Base-by-base conservation (phyloP, 2,113 vertebrate genomes). In the Promerops cafer region DNA sequence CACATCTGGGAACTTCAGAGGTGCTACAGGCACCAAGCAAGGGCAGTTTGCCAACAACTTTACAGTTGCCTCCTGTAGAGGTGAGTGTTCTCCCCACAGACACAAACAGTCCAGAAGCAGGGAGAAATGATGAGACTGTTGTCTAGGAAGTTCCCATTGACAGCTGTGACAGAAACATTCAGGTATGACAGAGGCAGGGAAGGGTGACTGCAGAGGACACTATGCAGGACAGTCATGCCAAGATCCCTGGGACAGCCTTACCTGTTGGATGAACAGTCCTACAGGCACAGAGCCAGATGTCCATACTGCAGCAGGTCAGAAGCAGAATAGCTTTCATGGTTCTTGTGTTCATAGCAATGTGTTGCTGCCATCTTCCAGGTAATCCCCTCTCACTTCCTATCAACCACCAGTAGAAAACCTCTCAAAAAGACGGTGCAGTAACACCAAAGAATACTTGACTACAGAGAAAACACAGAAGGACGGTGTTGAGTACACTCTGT, bases 291-390 rank as follows among this genome's bases (percentile, higher is more conserved):
- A 77, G 27, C 2, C 39, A 86, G 39, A 23, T 54, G 63, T 18
- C 39, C 9, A 16, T 13, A 12, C n/a, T 81, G 61, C 56, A 54
- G 33, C 17, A 71, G n/a, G 17, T 66, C 42, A 82, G 39, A 87
- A 63, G 26, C 6, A 54, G 24, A 12, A 44, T 2, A 6, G 10
- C 20, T 2, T 0, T 21, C 17, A 5, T 23, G 17, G 21, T 16
- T 81, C 37, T 42, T 49, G 17, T 87, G 37, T 31, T 71, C n/a
- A 40, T 8, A 45, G 8, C 42, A 78, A 40, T 14, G 24, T 37
- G 11, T 9, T 78, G 22, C 22, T 85, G 21, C 22, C 3, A 4
- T 45, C 16, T 39, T 68, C 35, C 52, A 64, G 20, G 17, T 45
- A 50, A 59, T 33, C 4, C 4, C 4, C 22, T 84, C 39, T 61